Base-by-base conservation (phyloP, 2,797 vertebrate genomes). In the Myripristis jacobus region DNA sequence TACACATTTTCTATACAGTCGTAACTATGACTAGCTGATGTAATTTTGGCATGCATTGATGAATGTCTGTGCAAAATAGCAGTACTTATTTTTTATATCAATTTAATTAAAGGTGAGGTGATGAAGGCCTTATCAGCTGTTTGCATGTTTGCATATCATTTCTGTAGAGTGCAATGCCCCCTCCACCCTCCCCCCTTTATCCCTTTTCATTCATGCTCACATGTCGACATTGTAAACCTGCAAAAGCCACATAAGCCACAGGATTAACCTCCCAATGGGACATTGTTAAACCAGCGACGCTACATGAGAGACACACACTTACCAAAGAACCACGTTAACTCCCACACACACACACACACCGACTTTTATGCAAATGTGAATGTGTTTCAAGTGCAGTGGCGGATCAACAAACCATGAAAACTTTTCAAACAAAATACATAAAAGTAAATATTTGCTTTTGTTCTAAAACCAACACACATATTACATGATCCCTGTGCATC, bases 201-300 rank as follows among this genome's bases (percentile, higher is more conserved):
- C 38, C 19, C 1, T 44, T 70, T 11, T 22, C 15, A 59, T 36
- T 71, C 55, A 55, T 68, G 34, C 53, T 75, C 22, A 68, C 61
- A 66, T 27, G 54, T 27, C 75, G 59, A 76, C 60, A 59, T 25
- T 72, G 6, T 41, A 79, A 79, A 63, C 66, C 62, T 47, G 43
- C 63, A 73, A 83, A 81, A 75, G 25, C 67, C 47, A 77, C 48
- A 68, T 79, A 76, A 84, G 8, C 64, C 71, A 8, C 29, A 52
- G 57, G 82, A 81, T 81, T 81, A 84, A 67, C 73, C 63, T 70
- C 15, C 29, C 46, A 66, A 25, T 34, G n/a, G 44, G 13, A 22
- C 22, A 31, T 43, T 41, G 50, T 69, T 66, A 54, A 29, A 73
- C 24, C n/a, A 68, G 27, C 47, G 62, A 22, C 66, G 12, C 60